A percentile compares a stretch with the other conserved stretches of the same genome.
phyloP scores from a whole-genome alignment of 2,113 vertebrate genomes.

The Pantherophis guttatus region DNA sequence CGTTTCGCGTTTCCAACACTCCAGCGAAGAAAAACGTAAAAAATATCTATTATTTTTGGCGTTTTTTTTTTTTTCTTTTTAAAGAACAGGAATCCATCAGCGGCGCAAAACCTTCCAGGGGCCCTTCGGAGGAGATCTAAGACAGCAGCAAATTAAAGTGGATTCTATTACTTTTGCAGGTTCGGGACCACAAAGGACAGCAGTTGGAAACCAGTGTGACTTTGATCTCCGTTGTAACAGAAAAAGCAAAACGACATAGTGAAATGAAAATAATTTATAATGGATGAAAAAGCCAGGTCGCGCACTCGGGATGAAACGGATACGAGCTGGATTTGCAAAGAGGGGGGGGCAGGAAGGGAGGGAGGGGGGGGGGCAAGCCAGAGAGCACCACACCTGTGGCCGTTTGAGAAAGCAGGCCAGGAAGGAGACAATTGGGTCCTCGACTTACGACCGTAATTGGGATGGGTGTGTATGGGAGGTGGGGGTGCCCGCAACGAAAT shows the following conservation, averaged over 20 bases:
- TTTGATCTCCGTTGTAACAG: slow-evolving; percentile 67
- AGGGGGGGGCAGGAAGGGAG: background rate
- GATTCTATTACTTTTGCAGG: slow-evolving; percentile 63
- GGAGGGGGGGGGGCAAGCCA: background rate
- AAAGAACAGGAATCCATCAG: background rate
- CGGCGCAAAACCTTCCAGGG: slow-evolving; percentile 19
- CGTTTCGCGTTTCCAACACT: slow-evolving; percentile 23
- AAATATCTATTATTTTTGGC: slow-evolving; percentile 21
- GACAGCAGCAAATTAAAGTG: slow-evolving; percentile 62
- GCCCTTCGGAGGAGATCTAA: slow-evolving; percentile 64
- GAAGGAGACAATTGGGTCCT: background rate
- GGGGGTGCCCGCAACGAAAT: too few relatives aligned
- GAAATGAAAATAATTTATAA: slow-evolving; percentile 64
- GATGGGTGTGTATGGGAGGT: too few relatives aligned
- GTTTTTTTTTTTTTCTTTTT: too few relatives aligned
- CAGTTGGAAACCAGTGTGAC: slow-evolving; percentile 55
- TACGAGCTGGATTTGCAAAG: background rate
- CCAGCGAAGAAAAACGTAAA: background rate
- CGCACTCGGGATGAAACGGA: slow-evolving; percentile 46
- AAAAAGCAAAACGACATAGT: slow-evolving; percentile 55
- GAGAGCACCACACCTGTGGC: background rate
- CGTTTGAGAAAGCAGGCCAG: background rate
- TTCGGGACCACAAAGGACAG: slow-evolving; percentile 47
- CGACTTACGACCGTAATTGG: background rate
- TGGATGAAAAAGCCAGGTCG: slow-evolving; percentile 55